Evolutionary conservation across 2,888 invertebrate species (phyloP).

Genomic region (Euzophera pinguis): DNA sequence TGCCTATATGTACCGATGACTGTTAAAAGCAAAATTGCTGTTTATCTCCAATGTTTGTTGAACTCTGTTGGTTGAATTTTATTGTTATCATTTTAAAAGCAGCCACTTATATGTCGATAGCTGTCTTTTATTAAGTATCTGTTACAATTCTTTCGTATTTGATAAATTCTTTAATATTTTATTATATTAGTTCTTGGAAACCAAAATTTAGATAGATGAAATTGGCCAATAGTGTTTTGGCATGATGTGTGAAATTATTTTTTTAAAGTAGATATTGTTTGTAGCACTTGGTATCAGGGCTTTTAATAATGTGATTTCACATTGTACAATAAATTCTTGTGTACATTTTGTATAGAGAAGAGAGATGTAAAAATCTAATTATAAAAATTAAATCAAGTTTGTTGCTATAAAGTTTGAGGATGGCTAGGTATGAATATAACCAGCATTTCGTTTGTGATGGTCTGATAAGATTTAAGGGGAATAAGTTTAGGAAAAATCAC

Average conservation of each 20-base stretch:
- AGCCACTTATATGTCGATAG: background rate
- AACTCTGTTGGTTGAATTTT: background rate
- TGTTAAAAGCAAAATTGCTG: background rate
- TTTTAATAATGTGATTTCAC: slow-evolving; percentile 3
- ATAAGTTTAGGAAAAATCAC: too few relatives aligned
- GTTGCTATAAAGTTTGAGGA: too few relatives aligned
- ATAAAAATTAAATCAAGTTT: background rate
- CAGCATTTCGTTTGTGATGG: too few relatives aligned
- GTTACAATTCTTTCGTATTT: background rate
- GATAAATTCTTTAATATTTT: background rate
- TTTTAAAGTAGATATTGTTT: background rate
- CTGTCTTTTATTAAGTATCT: background rate
- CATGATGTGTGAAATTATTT: background rate
- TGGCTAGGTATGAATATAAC: too few relatives aligned
- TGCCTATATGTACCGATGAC: background rate
- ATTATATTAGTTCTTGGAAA: background rate
- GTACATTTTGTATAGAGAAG: slow-evolving; percentile 14
- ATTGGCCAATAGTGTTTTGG: background rate
- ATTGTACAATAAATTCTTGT: slow-evolving; percentile 6
- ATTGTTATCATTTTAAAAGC: slow-evolving; percentile 7
- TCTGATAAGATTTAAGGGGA: too few relatives aligned
- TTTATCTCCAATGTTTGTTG: slow-evolving; percentile 2
- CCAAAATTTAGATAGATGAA: background rate
- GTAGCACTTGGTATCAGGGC: background rate
- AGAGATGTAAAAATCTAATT: background rate